A percentile compares a stretch with the other conserved stretches of the same genome.
phyloP scores from a whole-genome alignment of 1,140 invertebrate genomes.

The Drosophila ohnishii region DNA sequence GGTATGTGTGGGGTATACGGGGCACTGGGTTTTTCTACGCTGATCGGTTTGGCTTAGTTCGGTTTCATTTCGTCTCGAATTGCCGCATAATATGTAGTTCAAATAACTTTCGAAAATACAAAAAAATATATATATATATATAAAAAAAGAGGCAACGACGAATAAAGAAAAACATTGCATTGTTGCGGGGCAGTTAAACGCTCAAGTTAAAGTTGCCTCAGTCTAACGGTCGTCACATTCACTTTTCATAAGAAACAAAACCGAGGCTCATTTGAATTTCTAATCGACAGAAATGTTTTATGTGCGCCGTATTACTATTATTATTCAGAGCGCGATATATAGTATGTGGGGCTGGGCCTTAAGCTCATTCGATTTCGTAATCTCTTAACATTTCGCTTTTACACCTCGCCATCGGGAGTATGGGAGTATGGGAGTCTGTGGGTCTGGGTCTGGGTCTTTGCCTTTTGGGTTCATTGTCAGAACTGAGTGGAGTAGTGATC shows the following conservation, averaged over 20 bases:
- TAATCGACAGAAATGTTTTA: slow-evolving; percentile 46
- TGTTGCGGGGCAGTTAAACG: slow-evolving; percentile 43
- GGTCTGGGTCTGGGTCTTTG: slow-evolving; percentile 50
- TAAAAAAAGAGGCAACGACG: not conserved
- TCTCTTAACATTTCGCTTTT: slow-evolving; percentile 52
- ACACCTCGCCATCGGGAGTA: slow-evolving; percentile 36
- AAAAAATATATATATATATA: not conserved
- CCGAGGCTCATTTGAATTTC: slow-evolving; percentile 44
- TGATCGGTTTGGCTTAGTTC: slow-evolving; percentile 5
- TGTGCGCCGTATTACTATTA: slow-evolving; percentile 50
- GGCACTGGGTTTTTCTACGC: slow-evolving; percentile 5
- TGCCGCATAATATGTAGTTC: slow-evolving; percentile 64
- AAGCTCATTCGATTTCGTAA: slow-evolving; percentile 59
- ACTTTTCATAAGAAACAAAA: slow-evolving; percentile 29
- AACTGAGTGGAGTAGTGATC: slow-evolving; percentile 31
- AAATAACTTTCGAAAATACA: slow-evolving; percentile 62
- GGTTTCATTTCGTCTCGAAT: slow-evolving; percentile 12
- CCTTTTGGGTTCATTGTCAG: slow-evolving; percentile 68
- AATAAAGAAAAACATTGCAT: slow-evolving; percentile 56
- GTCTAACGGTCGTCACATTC: slow-evolving; percentile 61
- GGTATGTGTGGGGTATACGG: not conserved
- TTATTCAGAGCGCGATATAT: slow-evolving; percentile 38
- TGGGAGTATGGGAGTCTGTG: not conserved
- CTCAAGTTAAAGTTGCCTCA: slow-evolving; percentile 20
- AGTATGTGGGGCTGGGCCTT: slow-evolving; percentile 7